Evolutionary conservation across 2,797 vertebrate species (phyloP).

Genomic region (Schizothorax lantsangensis): DNA sequence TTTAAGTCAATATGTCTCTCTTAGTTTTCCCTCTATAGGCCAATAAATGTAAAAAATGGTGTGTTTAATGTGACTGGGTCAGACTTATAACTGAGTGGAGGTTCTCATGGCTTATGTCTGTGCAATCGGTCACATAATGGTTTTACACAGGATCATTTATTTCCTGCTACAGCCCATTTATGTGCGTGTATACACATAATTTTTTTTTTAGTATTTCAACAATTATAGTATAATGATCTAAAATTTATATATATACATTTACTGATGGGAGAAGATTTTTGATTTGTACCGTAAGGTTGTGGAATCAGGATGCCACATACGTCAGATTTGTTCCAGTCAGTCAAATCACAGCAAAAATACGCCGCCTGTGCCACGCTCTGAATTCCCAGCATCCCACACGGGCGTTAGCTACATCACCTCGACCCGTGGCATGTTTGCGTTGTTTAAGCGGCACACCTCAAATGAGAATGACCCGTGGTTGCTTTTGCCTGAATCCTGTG

Average conservation of each 20-base stretch:
- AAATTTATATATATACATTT: background rate
- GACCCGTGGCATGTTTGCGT: constrained; percentile 53
- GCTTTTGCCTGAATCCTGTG: constrained; percentile 52
- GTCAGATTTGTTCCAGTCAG: constrained; percentile 33
- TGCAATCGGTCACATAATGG: constrained; percentile 28
- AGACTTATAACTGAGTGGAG: constrained; percentile 64
- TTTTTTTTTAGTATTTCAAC: background rate
- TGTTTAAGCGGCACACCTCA: constrained; percentile 55
- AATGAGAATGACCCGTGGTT: constrained; percentile 55
- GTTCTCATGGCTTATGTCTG: constrained; percentile 50
- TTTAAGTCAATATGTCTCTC: constrained; percentile 91
- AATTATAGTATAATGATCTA: background rate
- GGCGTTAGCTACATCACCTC: constrained; percentile 45
- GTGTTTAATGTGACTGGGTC: constrained; percentile 67
- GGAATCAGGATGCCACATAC: constrained; percentile 39
- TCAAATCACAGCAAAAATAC: constrained; percentile 28
- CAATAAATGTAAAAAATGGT: constrained; percentile 72
- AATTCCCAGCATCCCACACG: constrained; percentile 38
- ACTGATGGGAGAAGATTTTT: constrained; percentile 30
- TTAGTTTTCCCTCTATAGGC: constrained; percentile 82
- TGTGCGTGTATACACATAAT: background rate
- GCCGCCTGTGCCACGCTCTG: constrained; percentile 13
- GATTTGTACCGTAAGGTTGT: constrained; percentile 19
- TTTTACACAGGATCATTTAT: constrained; percentile 9
- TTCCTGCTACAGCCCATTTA: background rate